Base-by-base conservation (phyloP, 2,113 vertebrate species). In the Meleagris gallopavo region DNA sequence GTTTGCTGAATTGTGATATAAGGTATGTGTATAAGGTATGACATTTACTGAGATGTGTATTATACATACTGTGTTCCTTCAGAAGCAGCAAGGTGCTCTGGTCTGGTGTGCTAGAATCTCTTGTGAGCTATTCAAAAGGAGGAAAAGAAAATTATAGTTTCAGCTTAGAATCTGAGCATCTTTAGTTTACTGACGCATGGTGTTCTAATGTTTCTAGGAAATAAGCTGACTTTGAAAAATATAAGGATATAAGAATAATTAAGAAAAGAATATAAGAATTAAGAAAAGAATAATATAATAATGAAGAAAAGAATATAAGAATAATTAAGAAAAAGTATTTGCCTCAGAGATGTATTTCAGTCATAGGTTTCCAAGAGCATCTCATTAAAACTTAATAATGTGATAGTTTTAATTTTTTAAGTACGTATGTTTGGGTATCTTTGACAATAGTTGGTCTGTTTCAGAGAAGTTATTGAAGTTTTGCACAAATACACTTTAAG, bases 381-480 rank as follows among this genome's bases (percentile, higher is more conserved):
- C 38, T 8, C 6, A 4, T 41, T 60, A 57, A 34, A 91, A 38
- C 20, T 18, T 32, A 45, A 11, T 34, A 29, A 2, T 24, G 22
- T 67, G 34, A 15, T 30, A n/a, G 55, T 25, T 50, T 50, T 50
- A 25, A 10, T 66, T 34, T 21, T 66, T 81, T 41, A 79, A 71
- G 64, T 50, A 1, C 45, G 11, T 0, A 0, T 25, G 1, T 65
- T 61, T 55, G 19, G 3, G 5, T 75, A 11, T 62, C 32, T 6
- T 83, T 62, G 34, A 61, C 36, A 36, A 5, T 14, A 20, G n/a
- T n/a, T 13, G 70, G 6, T 45, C 36, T 82, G 30, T 48, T 83
- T 70, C 32, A 46, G 24, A 41, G 32, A 57, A 52, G 16, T 62
- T 50, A 34, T 57, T 80, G 76, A 29, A 67, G 21, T 34, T 60